Evolutionary conservation across 1,140 invertebrate genomes (phyloP).

Genomic region (Leptinotarsa undecemlineata): DNA sequence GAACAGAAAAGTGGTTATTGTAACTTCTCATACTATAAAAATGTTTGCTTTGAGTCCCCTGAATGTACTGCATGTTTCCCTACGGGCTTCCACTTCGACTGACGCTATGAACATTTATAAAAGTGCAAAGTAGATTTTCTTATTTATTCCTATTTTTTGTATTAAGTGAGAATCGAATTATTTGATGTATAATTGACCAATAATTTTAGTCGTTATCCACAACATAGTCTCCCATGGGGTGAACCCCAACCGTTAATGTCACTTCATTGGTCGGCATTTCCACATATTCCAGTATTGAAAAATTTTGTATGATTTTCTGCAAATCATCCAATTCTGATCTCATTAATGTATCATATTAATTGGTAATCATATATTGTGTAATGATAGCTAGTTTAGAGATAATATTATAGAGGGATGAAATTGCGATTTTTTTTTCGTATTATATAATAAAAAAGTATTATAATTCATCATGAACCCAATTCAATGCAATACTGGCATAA

Average conservation of each 20-base stretch:
- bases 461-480: too few species aligned
- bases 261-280: background rate
- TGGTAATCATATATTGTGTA: background rate
- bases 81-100: conserved; percentile 29
- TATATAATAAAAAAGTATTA: too few species aligned
- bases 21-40: background rate
- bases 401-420: too few species aligned
- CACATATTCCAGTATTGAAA: background rate
- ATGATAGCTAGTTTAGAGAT: too few species aligned
- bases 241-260: background rate
- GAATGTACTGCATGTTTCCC: conserved; percentile 27
- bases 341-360: background rate
- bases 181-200: background rate
- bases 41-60: conserved; percentile 24
- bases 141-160: conserved; percentile 6
- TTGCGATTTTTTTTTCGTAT: too few species aligned
- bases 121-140: conserved; percentile 13
- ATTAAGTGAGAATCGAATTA: background rate
- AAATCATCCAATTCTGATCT: too few species aligned
- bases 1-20: conserved; percentile 12
- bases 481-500: too few species aligned
- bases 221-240: background rate
- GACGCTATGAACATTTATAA: conserved; percentile 21
- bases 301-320: background rate
- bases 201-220: background rate